Percentiles rank a stretch among this genome's conserved stretches.
phyloP scores from a whole-genome alignment of 1,140 invertebrate species.

The roundworm (Caenorhabditis elegans) region WBcel235 BX284606.5:2100501-2101000 shows the following conservation, averaged over 20 bases:
- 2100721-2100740: no score
- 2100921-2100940: conserved; percentile 25
- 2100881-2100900: conserved; percentile 10
- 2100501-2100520: no score
- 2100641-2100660: no score
- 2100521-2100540: no score
- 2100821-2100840: conserved; percentile 27
- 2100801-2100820: conserved; percentile 27
- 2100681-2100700: no score
- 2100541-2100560: no score
- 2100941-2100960: conserved; percentile 24
- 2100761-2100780: conserved; percentile 19
- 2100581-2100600: no score
- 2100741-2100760: neutral
- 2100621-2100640: no score
- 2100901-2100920: conserved; percentile 15
- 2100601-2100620: no score
- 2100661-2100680: no score
- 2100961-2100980: neutral
- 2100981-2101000: neutral
- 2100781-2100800: conserved; percentile 18
- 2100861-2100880: neutral
- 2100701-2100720: no score
- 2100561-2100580: no score
- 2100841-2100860: conserved; percentile 30